phyloP scores from a whole-genome alignment of 2,888 invertebrate species.

The Microchrysa polita region DNA sequence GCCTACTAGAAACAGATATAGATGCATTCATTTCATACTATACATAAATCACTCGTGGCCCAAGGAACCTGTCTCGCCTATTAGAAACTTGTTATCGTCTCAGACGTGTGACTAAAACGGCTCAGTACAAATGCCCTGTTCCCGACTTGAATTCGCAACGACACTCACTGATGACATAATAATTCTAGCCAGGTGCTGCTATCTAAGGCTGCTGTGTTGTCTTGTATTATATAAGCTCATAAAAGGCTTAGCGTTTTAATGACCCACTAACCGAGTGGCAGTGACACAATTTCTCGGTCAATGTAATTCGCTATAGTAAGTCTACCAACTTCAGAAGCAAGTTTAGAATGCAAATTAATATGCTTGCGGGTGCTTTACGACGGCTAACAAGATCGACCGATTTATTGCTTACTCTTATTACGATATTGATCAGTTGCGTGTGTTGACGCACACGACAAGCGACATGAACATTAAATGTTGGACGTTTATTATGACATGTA shows the following conservation, averaged over 20 bases:
- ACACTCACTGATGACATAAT: neutral
- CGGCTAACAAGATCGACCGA: neutral
- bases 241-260: conserved; percentile 33
- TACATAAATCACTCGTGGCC: neutral
- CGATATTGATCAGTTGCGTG: conserved; percentile 36
- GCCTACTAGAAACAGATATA: conserved; percentile 19
- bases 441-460: conserved; percentile 5
- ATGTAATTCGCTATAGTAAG: conserved; percentile 6
- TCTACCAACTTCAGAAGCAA: neutral
- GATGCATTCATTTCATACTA: no score
- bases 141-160: neutral
- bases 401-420: conserved; percentile 4
- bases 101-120: neutral
- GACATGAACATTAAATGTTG: conserved; percentile 19
- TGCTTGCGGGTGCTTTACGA: conserved; percentile 28
- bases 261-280: conserved; percentile 49
- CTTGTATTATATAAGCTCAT: neutral
- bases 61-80: neutral
- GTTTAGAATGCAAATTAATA: conserved; percentile 40
- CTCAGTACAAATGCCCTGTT: neutral
- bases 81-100: conserved; percentile 20
- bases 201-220: neutral
- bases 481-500: conserved; percentile 38
- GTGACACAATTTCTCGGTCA: conserved; percentile 47
- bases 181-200: conserved; percentile 20